phyloP scores from a whole-genome alignment of 1,140 invertebrate species.

The Acromyrmex charruanus region DNA sequence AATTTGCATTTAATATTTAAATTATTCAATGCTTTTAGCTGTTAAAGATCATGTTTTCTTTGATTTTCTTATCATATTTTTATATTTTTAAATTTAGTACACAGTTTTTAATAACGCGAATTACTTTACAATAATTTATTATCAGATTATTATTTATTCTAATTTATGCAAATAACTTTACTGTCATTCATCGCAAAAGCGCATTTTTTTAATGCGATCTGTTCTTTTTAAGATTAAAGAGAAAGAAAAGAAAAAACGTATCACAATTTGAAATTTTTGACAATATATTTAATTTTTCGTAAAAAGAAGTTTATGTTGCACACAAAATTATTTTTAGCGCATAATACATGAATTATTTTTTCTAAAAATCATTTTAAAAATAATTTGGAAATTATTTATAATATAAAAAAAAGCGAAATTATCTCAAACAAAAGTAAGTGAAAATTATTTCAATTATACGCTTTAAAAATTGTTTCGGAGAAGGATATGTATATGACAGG shows the following conservation, averaged over 20 bases:
- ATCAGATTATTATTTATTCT: conserved; percentile 4
- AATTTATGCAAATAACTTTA: background rate
- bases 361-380: background rate
- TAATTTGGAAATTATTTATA: background rate
- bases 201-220: background rate
- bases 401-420: conserved; percentile 8
- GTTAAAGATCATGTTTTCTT: background rate
- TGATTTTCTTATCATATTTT: background rate
- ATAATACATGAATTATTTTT: background rate
- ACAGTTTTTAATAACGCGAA: background rate
- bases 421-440: background rate
- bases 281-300: too few species aligned
- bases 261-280: too few species aligned
- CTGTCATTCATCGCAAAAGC: background rate
- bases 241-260: too few species aligned
- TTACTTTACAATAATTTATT: conserved; percentile 5
- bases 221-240: too few species aligned
- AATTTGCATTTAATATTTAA: conserved; percentile 15
- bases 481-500: background rate
- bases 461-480: background rate
- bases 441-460: background rate
- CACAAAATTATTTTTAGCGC: background rate
- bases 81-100: background rate
- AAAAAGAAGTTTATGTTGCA: too few species aligned
- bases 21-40: background rate